Evolutionary conservation across 35 echinoderm and acorn worm species (phyloP), one percentile per base, ranked within the genome.

Genomic region (Stichopus chloronotus): DNA sequence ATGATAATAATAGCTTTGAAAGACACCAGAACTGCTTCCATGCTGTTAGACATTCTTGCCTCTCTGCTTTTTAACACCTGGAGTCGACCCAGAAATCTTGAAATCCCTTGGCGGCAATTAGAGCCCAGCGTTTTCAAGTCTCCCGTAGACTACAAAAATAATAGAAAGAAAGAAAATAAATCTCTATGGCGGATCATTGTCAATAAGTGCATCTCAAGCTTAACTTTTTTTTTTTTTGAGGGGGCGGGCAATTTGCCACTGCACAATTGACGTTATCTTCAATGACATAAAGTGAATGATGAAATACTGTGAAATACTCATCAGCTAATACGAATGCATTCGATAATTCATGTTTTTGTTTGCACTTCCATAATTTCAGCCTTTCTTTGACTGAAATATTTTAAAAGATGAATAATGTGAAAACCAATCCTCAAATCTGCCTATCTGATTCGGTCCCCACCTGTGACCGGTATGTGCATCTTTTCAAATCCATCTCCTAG

Each of bases 51-150:
- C 82, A 85, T 85, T 85, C 82, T 85, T 85, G n/a, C 5, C 24
- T 58, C 82, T 59, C 19, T 17, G 30, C 69, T n/a, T 85, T 83
- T 85, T 85, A 85, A 85, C 82, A 85, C 82, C 82, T 85, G 82
- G 82, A 85, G 82, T 85, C 82, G 55, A 85, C 82, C 80, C 57
- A 85, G 53, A 84, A 56, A 84, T 54, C 53, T 21, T 0, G 53
- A 8, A n/a, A 58, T 85, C 82, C 82, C 82, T 58, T 85, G 82
- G 57, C 82, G 82, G 54, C 82, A 85, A 85, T 85, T 85, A 85
- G 8, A 23, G 55, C 82, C 8, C 82, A 16, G 57, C 82, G 57
- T 56, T 53, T 85, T 60, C 17, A 58, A 20, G 8, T 61, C 17
- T 74, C 19, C 22, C 69, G 17, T 21, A 74, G 30, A 43, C 69